A percentile compares a stretch with the other conserved stretches of the same genome.
Conservation (phyloP, 2,888 invertebrate genomes). For the Calliopum simillimum region DNA sequence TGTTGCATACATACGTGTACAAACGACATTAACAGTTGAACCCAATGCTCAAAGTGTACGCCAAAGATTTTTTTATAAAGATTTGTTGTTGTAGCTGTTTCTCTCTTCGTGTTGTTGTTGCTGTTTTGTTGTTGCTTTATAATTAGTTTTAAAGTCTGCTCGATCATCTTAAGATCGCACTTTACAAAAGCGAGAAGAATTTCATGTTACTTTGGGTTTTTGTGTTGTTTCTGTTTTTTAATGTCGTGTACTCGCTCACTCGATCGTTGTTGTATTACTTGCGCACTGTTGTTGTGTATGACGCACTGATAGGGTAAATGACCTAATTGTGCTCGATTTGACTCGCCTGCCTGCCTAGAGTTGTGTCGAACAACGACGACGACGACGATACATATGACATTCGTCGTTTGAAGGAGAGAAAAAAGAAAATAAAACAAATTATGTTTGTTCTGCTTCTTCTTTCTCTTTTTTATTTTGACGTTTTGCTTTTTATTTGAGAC, state of each 20-base stretch:
- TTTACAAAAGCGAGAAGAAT: constrained; percentile 13
- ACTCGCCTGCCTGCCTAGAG: constrained; percentile 6
- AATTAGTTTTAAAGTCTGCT: constrained; percentile 31
- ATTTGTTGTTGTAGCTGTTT: background rate
- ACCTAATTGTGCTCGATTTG: constrained; percentile 47
- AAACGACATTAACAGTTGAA: too few relatives aligned
- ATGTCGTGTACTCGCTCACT: too few relatives aligned
- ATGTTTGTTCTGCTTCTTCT: constrained; percentile 4
- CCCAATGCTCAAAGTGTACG: too few relatives aligned
- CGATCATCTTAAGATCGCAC: constrained; percentile 24
- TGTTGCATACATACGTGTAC: too few relatives aligned
- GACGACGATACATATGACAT: background rate
- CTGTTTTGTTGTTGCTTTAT: constrained; percentile 18
- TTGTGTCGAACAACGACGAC: background rate
- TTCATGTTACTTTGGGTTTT: too few relatives aligned
- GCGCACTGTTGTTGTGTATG: constrained; percentile 17
- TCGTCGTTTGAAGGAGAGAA: too few relatives aligned
- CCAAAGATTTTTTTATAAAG: too few relatives aligned
- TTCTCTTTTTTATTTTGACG: constrained; percentile 29
- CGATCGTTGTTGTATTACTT: too few relatives aligned
- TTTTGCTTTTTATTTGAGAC: constrained; percentile 33
- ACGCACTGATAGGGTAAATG: constrained; percentile 46
- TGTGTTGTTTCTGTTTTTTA: too few relatives aligned
- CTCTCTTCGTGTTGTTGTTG: background rate
- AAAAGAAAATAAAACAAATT: too few relatives aligned